Evolutionary conservation across 2,797 vertebrate genomes (phyloP).

Genomic region (Bradypus variegatus): DNA sequence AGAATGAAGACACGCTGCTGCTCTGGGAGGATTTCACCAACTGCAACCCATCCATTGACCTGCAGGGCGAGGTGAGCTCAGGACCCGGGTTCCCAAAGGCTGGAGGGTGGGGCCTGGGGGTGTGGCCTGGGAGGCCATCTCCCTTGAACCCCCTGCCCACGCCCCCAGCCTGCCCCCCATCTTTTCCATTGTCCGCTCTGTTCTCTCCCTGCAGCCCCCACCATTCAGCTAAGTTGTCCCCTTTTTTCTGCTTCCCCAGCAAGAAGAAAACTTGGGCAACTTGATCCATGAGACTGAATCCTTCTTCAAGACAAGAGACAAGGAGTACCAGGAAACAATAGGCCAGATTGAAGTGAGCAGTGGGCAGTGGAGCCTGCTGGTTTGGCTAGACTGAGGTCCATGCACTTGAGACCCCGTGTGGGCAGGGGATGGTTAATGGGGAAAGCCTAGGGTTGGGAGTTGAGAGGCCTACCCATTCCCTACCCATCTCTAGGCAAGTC

Average conservation of each 20-base stretch:
- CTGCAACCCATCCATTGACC: constrained; percentile 82
- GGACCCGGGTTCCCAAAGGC: neutral
- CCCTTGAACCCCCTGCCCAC: neutral
- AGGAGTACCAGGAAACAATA: constrained; percentile 98
- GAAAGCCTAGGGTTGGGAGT: neutral
- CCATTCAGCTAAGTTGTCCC: neutral
- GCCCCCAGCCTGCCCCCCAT: too few species aligned
- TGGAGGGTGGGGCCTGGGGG: accelerated
- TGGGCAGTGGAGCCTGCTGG: accelerated
- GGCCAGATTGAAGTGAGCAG: constrained; percentile 93
- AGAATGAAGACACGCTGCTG: constrained; percentile 93
- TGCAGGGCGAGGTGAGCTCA: constrained; percentile 75
- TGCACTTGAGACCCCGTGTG: accelerated
- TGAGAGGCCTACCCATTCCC: neutral
- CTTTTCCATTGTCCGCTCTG: accelerated
- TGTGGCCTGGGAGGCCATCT: neutral
- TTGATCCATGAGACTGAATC: constrained; percentile 95
- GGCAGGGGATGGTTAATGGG: neutral
- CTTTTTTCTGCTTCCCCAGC: constrained; percentile 63
- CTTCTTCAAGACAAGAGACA: constrained; percentile 94
- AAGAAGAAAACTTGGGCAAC: constrained; percentile 93
- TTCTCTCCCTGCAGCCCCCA: accelerated
- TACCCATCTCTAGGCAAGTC: neutral
- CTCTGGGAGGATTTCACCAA: constrained; percentile 98
- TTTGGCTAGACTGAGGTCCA: neutral